Base-by-base conservation (phyloP, 1,140 invertebrate genomes). In the Aphidius ervi region DNA sequence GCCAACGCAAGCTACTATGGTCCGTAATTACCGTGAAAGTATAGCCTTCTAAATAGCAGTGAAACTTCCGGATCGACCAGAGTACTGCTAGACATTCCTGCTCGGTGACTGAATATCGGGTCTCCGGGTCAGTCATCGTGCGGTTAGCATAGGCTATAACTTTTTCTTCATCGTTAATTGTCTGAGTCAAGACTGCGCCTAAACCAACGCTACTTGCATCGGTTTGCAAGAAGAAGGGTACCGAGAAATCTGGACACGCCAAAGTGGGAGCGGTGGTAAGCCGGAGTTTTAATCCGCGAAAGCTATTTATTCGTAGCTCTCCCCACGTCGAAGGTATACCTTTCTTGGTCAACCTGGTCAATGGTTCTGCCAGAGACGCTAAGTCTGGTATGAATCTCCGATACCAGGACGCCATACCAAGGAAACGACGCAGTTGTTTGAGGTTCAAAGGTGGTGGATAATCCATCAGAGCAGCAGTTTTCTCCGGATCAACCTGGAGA, bases 21-120 rank as follows among this genome's bases (percentile, higher is more conserved):
- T 82, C 79, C 4, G 76, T 80, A 9, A 72, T 43, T 6, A 80
- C 67, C 4, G 49, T 72, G 56, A 82, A 80, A 16, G 70, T 63
- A n/a, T 62, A 63, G 41, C 71, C 73, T 55, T 70, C 60, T 10
- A 82, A 10, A 63, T 78, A 82, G 40, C 61, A 60, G 10, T 67
- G 39, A 43, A 74, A 73, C 23, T 73, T 65, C 23, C 37, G 23
- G 16, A 50, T 23, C 3, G 49, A 16, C 49, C 49, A 50, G 8
- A 48, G 6, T 48, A 16, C 56, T 0, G 56, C 46, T 3, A 58
- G 46, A 6, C 49, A 70, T 68, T 82, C 81, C 53, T 63, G 60
- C 67, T 82, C 73, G 1, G 71, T 77, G 4, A 66, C 65, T 3
- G 63, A 46, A 58, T 73, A 82, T 7, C 64, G 64, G 4, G 6